phyloP scores from a whole-genome alignment of 2,113 vertebrate genomes.

The Crotalus tigris region DNA sequence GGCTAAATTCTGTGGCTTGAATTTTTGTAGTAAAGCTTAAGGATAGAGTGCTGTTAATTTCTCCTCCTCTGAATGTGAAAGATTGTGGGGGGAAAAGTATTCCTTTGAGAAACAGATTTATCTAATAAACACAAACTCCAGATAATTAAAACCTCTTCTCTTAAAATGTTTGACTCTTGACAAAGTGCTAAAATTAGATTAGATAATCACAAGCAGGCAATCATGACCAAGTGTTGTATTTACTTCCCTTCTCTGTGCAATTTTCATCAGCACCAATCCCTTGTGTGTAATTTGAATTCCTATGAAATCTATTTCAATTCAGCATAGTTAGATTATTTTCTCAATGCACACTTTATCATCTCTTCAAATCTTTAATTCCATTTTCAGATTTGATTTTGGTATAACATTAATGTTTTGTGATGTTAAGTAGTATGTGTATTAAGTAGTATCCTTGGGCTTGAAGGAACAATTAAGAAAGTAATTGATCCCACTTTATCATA shows the following conservation, averaged over 20 bases:
- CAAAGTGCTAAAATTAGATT: not conserved
- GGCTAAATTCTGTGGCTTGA: not conserved
- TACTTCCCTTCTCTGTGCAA: not conserved
- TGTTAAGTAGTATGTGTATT: not conserved
- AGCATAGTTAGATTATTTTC: not conserved
- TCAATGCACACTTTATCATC: not conserved
- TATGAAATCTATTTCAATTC: not conserved
- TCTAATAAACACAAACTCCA: not conserved
- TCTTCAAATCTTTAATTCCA: not conserved
- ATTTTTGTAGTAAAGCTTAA: not conserved
- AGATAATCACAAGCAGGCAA: not conserved
- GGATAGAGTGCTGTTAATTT: not conserved
- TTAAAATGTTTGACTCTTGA: not conserved
- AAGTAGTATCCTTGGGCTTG: slow-evolving; percentile 12
- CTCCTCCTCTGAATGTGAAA: not conserved
- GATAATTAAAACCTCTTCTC: not conserved
- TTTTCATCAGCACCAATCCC: not conserved
- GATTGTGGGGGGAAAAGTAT: not conserved
- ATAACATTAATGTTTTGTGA: not conserved
- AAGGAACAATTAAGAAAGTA: slow-evolving; percentile 16
- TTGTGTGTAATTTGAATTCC: not conserved
- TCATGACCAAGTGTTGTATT: not conserved
- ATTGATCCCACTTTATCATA: slow-evolving; percentile 19
- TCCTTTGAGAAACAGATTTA: not conserved
- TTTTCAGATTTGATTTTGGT: not conserved